phyloP scores from a whole-genome alignment of 2,888 invertebrate species.

The Cerastoderma edule region DNA sequence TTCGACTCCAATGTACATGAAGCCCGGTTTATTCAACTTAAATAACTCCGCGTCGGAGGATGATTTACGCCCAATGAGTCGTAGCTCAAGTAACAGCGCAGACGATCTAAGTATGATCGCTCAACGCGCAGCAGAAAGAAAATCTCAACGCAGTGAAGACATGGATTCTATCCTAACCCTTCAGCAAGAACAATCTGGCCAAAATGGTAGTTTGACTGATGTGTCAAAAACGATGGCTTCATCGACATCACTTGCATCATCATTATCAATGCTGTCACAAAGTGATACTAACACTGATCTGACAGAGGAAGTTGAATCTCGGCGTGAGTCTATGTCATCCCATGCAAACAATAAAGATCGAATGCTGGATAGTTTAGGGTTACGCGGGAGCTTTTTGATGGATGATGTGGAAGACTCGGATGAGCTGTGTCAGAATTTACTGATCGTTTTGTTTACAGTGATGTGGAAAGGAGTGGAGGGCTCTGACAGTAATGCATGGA shows the following conservation, averaged over 20 bases:
- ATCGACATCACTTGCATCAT: too few species aligned
- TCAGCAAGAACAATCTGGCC: constrained; percentile 3
- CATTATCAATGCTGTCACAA: constrained; percentile 48
- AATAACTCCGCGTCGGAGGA: constrained; percentile 67
- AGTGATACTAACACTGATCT: constrained; percentile 58
- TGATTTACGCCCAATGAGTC: constrained; percentile 68
- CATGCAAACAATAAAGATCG: constrained; percentile 33
- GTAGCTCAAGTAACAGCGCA: constrained; percentile 78
- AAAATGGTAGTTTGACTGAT: constrained; percentile 7
- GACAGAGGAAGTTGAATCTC: constrained; percentile 33
- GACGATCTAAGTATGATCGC: constrained; percentile 74
- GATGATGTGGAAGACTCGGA: constrained; percentile 84
- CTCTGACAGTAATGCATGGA: constrained; percentile 86
- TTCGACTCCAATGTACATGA: constrained; percentile 72
- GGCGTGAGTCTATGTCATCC: constrained; percentile 34
- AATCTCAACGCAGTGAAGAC: constrained; percentile 33
- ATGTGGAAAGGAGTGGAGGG: constrained; percentile 87
- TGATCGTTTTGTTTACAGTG: constrained; percentile 86
- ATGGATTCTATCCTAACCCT: background rate
- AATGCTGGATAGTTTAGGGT: constrained; percentile 72
- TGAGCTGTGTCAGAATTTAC: constrained; percentile 86
- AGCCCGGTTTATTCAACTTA: constrained; percentile 63
- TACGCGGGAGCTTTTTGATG: constrained; percentile 68
- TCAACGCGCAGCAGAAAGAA: constrained; percentile 51
- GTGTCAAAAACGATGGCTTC: too few species aligned